Conservation (phyloP, 2,113 vertebrate species). For the Hyperopisus bebe region DNA sequence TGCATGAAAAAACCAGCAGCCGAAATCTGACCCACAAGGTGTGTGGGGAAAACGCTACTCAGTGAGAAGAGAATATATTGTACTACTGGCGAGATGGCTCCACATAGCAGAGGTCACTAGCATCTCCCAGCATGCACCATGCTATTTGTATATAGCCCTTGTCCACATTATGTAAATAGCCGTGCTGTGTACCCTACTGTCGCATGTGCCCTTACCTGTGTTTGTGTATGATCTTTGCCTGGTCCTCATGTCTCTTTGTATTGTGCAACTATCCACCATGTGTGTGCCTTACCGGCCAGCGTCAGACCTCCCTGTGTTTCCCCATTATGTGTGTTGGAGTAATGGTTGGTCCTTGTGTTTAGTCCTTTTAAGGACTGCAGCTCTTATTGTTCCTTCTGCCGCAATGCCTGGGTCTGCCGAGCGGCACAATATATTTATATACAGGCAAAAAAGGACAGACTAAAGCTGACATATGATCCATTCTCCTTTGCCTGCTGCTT, state of each 20-base stretch:
- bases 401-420: background rate
- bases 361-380: background rate
- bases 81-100: background rate
- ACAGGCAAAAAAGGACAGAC: background rate
- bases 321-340: background rate
- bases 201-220: background rate
- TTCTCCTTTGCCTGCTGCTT: background rate
- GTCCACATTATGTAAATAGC: background rate
- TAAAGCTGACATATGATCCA: background rate
- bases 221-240: background rate
- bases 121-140: background rate
- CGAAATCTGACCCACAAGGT: background rate
- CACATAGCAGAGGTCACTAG: background rate
- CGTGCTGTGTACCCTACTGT: background rate
- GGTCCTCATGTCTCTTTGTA: background rate
- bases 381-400: background rate
- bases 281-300: background rate
- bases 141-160: background rate
- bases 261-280: background rate
- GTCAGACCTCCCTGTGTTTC: background rate
- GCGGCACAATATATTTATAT: background rate
- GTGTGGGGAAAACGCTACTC: background rate
- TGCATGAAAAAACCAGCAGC: background rate
- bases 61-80: background rate
- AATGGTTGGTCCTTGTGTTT: background rate